Percentiles rank a stretch among this genome's conserved stretches.
phyloP scores from a whole-genome alignment of 2,113 vertebrate species.

The Sturnira hondurensis region DNA sequence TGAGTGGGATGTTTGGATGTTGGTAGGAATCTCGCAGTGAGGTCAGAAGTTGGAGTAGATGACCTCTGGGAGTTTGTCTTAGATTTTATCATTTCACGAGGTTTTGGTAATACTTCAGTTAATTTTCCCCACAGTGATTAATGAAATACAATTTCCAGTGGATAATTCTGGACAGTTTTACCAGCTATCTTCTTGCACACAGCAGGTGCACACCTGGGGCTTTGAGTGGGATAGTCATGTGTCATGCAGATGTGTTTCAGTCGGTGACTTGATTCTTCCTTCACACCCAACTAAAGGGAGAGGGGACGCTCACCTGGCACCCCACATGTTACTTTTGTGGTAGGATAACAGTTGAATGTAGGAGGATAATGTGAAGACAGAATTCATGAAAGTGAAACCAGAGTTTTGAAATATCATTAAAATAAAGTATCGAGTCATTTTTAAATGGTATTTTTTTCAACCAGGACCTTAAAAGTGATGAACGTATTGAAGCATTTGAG shows the following conservation, averaged over 20 bases:
- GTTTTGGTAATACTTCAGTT: background rate
- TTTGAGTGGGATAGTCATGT: accelerated
- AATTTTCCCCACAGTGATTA: background rate
- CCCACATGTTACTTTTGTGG: background rate
- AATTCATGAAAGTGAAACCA: background rate
- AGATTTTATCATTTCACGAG: background rate
- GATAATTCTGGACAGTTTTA: background rate
- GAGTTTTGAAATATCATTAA: background rate
- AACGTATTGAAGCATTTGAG: background rate
- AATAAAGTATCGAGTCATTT: background rate
- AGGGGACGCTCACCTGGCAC: background rate
- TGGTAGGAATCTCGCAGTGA: background rate
- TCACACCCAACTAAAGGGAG: background rate
- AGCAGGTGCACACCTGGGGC: background rate
- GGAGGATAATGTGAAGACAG: background rate
- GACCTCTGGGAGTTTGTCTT: background rate
- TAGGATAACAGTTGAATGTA: too few species aligned
- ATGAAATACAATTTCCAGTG: background rate
- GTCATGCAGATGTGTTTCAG: accelerated
- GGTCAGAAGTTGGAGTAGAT: background rate
- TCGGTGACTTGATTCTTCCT: background rate
- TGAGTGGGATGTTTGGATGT: too few species aligned
- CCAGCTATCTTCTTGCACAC: background rate
- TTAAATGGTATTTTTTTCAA: background rate
- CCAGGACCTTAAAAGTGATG: background rate